Evolutionary conservation across 2,113 vertebrate species (phyloP), one percentile per base, ranked within the genome.

Genomic region (Protobothrops flavoviridis): DNA sequence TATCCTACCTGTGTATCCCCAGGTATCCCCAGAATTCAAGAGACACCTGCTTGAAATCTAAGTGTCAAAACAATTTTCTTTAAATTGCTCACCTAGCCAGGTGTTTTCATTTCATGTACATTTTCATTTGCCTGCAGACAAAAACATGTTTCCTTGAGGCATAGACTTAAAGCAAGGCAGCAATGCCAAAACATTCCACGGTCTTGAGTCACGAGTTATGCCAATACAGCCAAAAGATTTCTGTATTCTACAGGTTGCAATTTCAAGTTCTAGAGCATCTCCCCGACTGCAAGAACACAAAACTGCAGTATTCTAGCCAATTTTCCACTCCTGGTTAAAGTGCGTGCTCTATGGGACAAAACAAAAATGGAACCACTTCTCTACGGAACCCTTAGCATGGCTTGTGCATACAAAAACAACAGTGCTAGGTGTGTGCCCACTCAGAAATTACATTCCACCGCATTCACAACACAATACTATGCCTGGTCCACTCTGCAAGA

Each of bases 261-360:
- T 93, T 93, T 94, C 94, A 93, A 95, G 95, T 94, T 91, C 92
- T 45, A 93, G 88, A 93, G 92, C 0, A 17, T 94, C 94, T 93
- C 92, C 26, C 91, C 7, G 50, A 15, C 0, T 0, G 81, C 20
- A 1, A 45, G 45, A 48, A 1, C 45, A 1, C 24, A 92, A 59
- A 94, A 90, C 94, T 87, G 45, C 93, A 57, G 20, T 0, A 93
- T 52, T 61, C 10, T 6, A 55, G 81, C 33, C 91, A 86, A 92
- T 33, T 1, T 1, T 4, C 87, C 24, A 89, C 23, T 2, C 91
- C 20, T 26, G 20, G 89, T 45, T 69, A 81, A 56, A 91, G 88
- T 55, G 93, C 74, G 3, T 57, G 24, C 33, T 15, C 64, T 7
- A 88, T 8, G 87, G 88, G 7, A 26, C 10, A 92, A 96, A 94